A percentile compares a stretch with the other conserved stretches of the same genome.
Conservation (phyloP, 2,113 vertebrate species). For the Galeopterus variegatus region DNA sequence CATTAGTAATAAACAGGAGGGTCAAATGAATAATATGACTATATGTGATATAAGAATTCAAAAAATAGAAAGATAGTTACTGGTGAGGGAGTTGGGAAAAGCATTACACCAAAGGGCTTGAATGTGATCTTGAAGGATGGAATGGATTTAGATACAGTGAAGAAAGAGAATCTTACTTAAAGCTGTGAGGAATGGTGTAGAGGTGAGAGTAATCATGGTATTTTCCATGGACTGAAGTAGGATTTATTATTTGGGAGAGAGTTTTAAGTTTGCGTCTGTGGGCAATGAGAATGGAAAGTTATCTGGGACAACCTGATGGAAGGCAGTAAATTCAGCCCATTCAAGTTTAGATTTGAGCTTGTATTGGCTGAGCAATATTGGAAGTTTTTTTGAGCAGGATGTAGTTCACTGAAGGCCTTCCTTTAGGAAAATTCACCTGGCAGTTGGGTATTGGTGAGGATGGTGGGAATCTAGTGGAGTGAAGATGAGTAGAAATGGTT, state of each 20-base stretch:
- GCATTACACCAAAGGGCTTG: not conserved
- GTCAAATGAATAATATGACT: not conserved
- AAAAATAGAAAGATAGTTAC: not conserved
- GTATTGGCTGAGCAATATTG: not conserved
- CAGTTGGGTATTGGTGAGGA: not conserved
- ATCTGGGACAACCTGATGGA: not conserved
- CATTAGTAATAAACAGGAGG: not conserved
- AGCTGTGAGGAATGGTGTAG: not conserved
- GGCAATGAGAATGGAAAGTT: not conserved
- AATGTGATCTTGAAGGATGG: not conserved
- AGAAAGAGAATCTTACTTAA: not conserved
- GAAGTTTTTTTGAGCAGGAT: not conserved
- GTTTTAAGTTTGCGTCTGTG: constrained; percentile 18
- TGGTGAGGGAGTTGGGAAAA: constrained; percentile 6
- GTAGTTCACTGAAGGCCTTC: constrained; percentile 25
- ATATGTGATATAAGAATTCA: not conserved
- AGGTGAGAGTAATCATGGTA: not conserved
- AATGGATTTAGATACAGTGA: not conserved
- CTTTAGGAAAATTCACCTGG: not conserved
- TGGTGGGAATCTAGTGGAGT: not conserved
- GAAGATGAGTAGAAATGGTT: not conserved
- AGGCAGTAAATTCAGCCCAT: constrained; percentile 9
- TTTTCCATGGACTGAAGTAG: constrained; percentile 11
- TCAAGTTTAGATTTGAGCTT: not conserved
- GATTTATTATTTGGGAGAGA: not conserved